Base-by-base conservation (phyloP, 2,888 invertebrate genomes). In the Chrysotoxum bicinctum region DNA sequence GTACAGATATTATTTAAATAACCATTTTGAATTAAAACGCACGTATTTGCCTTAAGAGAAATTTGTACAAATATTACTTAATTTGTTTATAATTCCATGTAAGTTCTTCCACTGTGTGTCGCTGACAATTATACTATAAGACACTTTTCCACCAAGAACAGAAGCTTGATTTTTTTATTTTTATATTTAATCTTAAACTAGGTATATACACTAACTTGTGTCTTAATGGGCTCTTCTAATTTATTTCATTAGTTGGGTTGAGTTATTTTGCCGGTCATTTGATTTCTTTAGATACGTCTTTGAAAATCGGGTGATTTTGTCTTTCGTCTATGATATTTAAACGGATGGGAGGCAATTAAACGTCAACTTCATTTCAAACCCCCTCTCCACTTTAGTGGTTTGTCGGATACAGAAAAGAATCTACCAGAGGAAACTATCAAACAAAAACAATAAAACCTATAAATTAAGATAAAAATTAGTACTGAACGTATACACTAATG, bases 191-290 rank as follows among this genome's bases (percentile, higher is more conserved):
- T 40, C 43, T 43, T 26, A 62, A 62, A 62, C 26, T 48, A 56
- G 21, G 12, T 66, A 26, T 66, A 26, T 26, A 21, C 66, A 66
- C 66, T 66, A 21, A 50, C 45, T 50, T 66, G 62, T 66, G 48
- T 35, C 16, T 66, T 35, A 66, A 66, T 66, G 45, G 48, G 48
- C 35, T 35, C 66, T 35, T 73, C 82, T 82, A 82, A 82, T 86
- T 86, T 82, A 86, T 82, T 82, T 86, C 77, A 82, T 77, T 82
- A 74, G 77, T n/a, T 62, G 43, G 26, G 45, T 69, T 86, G 82
- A 82, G 73, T 86, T 86, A 86, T 86, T 56, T 77, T 54, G 66
- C 58, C 75, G 66, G 60, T 48, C 62, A 66, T 40, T 56, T 80
- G 68, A 76, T 84, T 75, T 74, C 79, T 43, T 45, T n/a, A 60